Base-by-base conservation (phyloP, 2,888 invertebrate species). In the Eurytoma californica region DNA sequence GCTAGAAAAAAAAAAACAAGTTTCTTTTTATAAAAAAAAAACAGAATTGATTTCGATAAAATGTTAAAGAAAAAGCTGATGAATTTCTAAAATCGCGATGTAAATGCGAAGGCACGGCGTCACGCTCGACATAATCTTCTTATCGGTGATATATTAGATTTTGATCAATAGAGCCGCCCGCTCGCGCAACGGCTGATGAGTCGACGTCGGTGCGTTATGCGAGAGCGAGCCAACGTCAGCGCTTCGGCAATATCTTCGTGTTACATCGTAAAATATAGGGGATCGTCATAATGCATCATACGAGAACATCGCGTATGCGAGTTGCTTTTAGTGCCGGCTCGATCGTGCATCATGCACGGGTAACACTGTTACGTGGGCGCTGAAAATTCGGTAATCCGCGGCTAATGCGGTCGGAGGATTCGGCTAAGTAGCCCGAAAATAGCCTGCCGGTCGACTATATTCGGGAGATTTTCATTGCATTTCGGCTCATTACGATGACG, bases 231-330 rank as follows among this genome's bases (percentile, higher is more conserved):
- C 12, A 20, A 9, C 7, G 57, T 57, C 3, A 20, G 12, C 57
- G 7, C 9, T 14, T 3, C 24, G 13, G 3, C 58, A 9, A 58
- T 18, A 16, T 57, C n/a, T 57, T 30, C 30, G 30, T 3, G 7
- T 30, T 7, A 30, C 30, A 7, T 30, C 2, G 3, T 0, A 30
- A 30, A 30, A 5, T 5, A 30, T 3, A n/a, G 30, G 3, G 3
- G 30, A 30, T 30, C 24, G 18, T 12, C 55, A 72, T 53, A 72
- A 53, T 30, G 53, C 30, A 30, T 20, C 55, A 20, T 39, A n/a
- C 24, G 47, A 65, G 47, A 73, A 47, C 39, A 73, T 73, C 66
- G 58, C 49, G 2, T 14, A n/a, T 65, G 55, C 2, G n/a, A 9
- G 5, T 12, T n/a, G 24, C 57, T 66, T 65, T 65, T 49, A 73